Conservation (phyloP, 1,140 invertebrate genomes). For the Drosophila auraria region DNA sequence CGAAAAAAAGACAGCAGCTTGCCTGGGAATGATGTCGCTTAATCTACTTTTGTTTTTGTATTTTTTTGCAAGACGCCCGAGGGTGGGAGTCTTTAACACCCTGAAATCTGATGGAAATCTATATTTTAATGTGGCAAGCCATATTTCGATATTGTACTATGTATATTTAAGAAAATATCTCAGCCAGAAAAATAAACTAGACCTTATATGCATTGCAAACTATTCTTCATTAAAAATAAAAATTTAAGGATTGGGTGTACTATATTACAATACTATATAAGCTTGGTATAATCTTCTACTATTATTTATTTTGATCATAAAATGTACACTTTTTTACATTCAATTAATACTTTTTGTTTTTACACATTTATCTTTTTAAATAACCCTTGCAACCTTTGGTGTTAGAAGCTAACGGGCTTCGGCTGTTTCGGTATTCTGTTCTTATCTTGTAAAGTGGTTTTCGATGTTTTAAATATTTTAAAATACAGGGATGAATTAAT, state of each 20-base stretch:
- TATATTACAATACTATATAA: too few relatives aligned
- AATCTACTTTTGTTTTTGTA: constrained; percentile 56
- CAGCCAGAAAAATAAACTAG: too few relatives aligned
- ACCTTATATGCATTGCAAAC: too few relatives aligned
- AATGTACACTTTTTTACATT: too few relatives aligned
- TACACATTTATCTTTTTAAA: neutral
- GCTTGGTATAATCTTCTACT: neutral
- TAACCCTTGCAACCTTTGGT: neutral
- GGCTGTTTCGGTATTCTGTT: neutral
- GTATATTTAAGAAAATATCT: neutral
- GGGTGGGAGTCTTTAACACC: constrained; percentile 49
- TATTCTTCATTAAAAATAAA: too few relatives aligned
- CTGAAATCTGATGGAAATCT: constrained; percentile 7
- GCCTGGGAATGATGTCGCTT: constrained; percentile 72
- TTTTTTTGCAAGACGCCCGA: constrained; percentile 21
- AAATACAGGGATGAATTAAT: too few relatives aligned
- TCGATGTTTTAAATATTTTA: neutral
- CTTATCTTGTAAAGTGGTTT: neutral
- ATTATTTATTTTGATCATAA: neutral
- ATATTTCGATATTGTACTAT: neutral
- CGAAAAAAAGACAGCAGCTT: constrained; percentile 24
- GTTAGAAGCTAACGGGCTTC: neutral
- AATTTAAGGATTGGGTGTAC: too few relatives aligned
- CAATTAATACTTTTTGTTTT: too few relatives aligned
- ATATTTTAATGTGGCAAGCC: constrained; percentile 16